Percentiles rank a stretch among this genome's conserved stretches.
Conservation (phyloP, 2,888 invertebrate species). For the Drosophila meridionalis region DNA sequence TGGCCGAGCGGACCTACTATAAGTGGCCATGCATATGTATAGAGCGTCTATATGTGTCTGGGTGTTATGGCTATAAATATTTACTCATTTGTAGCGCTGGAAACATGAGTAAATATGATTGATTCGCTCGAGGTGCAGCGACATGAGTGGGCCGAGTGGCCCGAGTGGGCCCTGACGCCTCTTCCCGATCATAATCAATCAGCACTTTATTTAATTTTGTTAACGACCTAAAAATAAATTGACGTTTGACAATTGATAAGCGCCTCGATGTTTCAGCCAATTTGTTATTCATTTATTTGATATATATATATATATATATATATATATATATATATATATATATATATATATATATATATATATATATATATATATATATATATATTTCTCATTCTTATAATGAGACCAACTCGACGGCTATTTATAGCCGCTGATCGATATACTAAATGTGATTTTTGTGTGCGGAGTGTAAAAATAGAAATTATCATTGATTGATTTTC, state of each 20-base stretch:
- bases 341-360: slow-evolving; percentile 24
- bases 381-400: slow-evolving; percentile 12
- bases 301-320: slow-evolving; percentile 18
- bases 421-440: slow-evolving; percentile 25
- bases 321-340: too few species aligned
- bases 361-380: neutral
- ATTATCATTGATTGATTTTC: neutral
- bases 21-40: slow-evolving; percentile 13
- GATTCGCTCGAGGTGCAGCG: slow-evolving; percentile 54
- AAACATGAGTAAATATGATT: slow-evolving; percentile 59
- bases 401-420: slow-evolving; percentile 24
- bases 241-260: slow-evolving; percentile 58
- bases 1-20: slow-evolving; percentile 11
- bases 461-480: neutral
- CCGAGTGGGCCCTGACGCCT: slow-evolving; percentile 37
- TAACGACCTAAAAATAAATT: slow-evolving; percentile 62
- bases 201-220: slow-evolving; percentile 47
- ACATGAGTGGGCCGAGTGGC: neutral
- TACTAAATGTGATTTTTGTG: neutral
- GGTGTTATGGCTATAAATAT: slow-evolving; percentile 9
- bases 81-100: slow-evolving; percentile 15
- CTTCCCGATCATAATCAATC: slow-evolving; percentile 63
- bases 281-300: slow-evolving; percentile 61
- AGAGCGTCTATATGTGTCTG: neutral
- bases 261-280: slow-evolving; percentile 59